A percentile compares a stretch with the other conserved stretches of the same genome.
Evolutionary conservation across 1,140 invertebrate species (phyloP).

Genomic region (Oncopodura yosiiana): DNA sequence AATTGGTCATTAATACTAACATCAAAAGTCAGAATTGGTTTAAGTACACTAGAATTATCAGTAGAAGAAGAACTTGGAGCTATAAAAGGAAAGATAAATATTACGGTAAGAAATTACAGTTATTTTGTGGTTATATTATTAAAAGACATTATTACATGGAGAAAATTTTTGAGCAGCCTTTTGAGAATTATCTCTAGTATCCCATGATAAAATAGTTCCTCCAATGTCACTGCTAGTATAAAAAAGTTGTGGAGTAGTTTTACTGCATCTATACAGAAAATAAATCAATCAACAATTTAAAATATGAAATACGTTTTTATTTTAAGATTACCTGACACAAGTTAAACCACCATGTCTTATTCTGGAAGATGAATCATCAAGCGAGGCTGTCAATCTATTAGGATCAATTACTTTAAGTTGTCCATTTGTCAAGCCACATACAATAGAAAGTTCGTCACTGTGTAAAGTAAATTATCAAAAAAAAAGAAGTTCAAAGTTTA

Average conservation of each 20-base stretch:
- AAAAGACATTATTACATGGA: slow-evolving; percentile 6
- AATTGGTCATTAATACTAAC: slow-evolving; percentile 59
- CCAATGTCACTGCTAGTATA: slow-evolving; percentile 24
- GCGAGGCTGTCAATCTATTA: background rate
- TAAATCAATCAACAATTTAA: background rate
- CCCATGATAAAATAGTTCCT: slow-evolving; percentile 29
- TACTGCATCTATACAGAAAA: slow-evolving; percentile 28
- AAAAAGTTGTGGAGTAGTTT: slow-evolving; percentile 10
- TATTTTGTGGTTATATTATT: background rate
- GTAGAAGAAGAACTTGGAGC: background rate
- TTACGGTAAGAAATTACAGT: background rate
- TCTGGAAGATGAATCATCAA: background rate
- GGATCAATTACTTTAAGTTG: slow-evolving; percentile 13
- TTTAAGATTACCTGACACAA: slow-evolving; percentile 14
- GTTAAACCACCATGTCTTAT: slow-evolving; percentile 21
- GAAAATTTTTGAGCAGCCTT: slow-evolving; percentile 26
- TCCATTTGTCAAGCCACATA: slow-evolving; percentile 19
- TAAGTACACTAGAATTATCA: slow-evolving; percentile 36
- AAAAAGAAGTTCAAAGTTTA: too few relatives aligned
- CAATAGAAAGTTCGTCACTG: background rate
- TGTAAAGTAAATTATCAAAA: background rate
- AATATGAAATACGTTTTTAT: too few relatives aligned
- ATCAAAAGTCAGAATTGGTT: slow-evolving; percentile 62
- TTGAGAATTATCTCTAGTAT: slow-evolving; percentile 1
- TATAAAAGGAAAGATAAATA: background rate